phyloP scores from a whole-genome alignment of 2,113 vertebrate species.

The Bos javanicus region DNA sequence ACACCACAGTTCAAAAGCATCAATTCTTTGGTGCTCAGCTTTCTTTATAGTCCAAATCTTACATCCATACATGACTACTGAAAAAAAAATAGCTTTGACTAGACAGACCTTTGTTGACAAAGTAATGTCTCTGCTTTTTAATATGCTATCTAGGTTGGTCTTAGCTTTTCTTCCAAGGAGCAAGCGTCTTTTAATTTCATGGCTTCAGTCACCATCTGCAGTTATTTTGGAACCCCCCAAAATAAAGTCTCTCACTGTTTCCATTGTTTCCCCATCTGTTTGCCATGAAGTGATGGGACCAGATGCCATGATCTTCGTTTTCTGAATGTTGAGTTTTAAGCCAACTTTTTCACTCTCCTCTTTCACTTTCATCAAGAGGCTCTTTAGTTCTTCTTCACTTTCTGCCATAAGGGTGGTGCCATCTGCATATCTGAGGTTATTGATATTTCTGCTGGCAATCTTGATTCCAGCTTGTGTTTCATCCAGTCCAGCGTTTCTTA shows the following conservation, averaged over 20 bases:
- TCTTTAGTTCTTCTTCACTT: not conserved
- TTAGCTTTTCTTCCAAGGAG: not conserved
- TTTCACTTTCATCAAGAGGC: not conserved
- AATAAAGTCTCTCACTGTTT: not conserved
- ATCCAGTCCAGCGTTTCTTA: accelerated
- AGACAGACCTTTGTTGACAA: not conserved
- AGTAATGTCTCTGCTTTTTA: not conserved
- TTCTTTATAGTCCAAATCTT: not conserved
- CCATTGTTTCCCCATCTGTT: not conserved
- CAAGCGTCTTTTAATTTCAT: not conserved
- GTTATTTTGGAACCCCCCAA: not conserved
- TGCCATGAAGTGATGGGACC: not conserved
- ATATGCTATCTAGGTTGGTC: not conserved
- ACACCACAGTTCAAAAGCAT: not conserved
- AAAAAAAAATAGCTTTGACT: not conserved
- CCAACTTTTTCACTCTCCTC: not conserved
- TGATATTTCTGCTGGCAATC: not conserved
- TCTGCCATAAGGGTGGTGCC: not conserved
- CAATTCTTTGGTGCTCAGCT: not conserved
- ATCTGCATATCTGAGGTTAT: not conserved
- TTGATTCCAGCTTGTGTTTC: not conserved
- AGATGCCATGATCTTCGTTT: not conserved
- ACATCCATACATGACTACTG: not conserved
- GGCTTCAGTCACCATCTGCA: not conserved
- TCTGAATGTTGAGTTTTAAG: not conserved